Conservation (phyloP, 2,888 invertebrate species). For the Hyalella azteca region DNA sequence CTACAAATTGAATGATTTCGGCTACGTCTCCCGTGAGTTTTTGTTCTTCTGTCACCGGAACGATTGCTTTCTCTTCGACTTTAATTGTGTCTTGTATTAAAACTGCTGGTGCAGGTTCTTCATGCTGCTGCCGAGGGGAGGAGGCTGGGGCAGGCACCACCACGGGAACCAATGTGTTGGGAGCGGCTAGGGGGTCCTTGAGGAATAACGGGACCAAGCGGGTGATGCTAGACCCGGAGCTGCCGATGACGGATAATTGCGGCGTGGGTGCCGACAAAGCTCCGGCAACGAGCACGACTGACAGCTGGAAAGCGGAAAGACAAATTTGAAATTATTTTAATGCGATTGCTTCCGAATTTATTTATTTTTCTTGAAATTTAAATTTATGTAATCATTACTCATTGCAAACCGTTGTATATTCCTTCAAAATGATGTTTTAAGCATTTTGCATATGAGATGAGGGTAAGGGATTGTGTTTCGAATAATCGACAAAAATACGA, state of each 20-base stretch:
- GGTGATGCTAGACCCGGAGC: not conserved
- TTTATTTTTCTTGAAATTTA: too few species aligned
- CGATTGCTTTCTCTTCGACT: too few species aligned
- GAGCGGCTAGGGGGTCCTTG: not conserved
- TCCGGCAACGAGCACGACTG: not conserved
- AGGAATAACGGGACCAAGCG: not conserved
- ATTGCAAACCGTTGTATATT: too few species aligned
- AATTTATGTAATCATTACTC: too few species aligned
- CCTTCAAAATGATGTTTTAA: too few species aligned
- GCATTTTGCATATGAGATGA: too few species aligned
- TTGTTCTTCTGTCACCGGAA: not conserved
- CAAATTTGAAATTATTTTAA: too few species aligned
- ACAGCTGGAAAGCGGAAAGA: not conserved
- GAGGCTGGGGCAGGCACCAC: not conserved
- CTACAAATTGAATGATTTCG: not conserved
- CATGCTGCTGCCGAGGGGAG: not conserved
- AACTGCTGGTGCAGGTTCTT: too few species aligned
- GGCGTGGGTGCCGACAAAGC: not conserved
- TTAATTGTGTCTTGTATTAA: too few species aligned
- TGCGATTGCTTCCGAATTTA: too few species aligned
- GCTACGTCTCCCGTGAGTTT: not conserved
- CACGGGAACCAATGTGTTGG: not conserved
- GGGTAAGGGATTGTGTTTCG: too few species aligned
- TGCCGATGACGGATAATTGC: not conserved
- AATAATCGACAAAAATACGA: too few species aligned